Base-by-base conservation (phyloP, 2,113 vertebrate genomes). In the Vimba vimba region DNA sequence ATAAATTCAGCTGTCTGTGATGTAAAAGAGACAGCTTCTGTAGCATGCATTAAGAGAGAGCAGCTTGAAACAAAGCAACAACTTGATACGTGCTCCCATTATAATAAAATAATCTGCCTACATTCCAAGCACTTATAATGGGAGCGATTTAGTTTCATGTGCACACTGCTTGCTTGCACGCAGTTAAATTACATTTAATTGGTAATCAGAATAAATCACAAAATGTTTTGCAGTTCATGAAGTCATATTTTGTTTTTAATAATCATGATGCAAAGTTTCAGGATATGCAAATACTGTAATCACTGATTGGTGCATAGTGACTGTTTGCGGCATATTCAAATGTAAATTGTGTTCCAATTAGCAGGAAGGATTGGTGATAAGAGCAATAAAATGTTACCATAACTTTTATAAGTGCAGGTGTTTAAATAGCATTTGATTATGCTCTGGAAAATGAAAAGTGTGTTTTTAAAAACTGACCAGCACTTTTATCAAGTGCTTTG, bases 381-480 rank as follows among this genome's bases (percentile, higher is more conserved):
- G 19, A 23, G 33, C 68, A 39, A 10, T 39, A 9, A 23, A 23
- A 39, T 69, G 2, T 39, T 10, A 68, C 33, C 30, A 21, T 2
- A 39, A 9, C 17, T 2, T 39, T 69, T 69, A 30, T 30, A 30
- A 30, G 13, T 30, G 30, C 6, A 69, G 33, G 13, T 33, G 30
- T 36, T 69, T 69, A 9, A 69, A 69, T 11, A 68, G 0, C 30
- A 9, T 68, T 19, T 68, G 15, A 68, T 6, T 68, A 66, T 66
- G 15, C 15, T 66, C 64, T 8, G 13, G 64, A 66, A 30, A 64
- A 30, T 64, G 17, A 62, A 60, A 60, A 25, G 59, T 25, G 2
- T 23, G 25, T 64, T 64, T 64, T 64, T 64, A 64, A 13, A 64
- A 64, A 64, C 60, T 64, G 60, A 62, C 60, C n/a, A 59, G 57